phyloP scores from a whole-genome alignment of 2,113 vertebrate genomes.

The Anolis carolinensis region DNA sequence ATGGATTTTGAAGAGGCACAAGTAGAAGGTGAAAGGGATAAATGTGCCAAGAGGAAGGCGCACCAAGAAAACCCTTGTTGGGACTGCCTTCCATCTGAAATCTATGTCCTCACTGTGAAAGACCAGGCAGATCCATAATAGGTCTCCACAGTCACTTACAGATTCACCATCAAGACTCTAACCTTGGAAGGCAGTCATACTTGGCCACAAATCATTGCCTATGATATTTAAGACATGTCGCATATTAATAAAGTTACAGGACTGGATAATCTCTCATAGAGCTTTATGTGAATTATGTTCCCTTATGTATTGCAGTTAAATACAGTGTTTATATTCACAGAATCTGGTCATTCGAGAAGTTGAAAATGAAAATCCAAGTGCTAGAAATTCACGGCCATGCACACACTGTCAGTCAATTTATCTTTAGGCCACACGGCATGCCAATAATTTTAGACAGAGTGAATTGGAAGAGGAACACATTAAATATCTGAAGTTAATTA shows the following conservation, averaged over 20 bases:
- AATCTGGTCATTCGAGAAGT: slow-evolving; percentile 12
- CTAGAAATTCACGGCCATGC: slow-evolving; percentile 33
- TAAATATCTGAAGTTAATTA: slow-evolving; percentile 51
- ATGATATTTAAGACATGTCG: background rate
- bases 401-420: slow-evolving; percentile 20
- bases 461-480: slow-evolving; percentile 34
- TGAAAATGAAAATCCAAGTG: background rate
- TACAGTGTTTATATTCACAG: background rate
- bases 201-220: no score
- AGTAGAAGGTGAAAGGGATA: no score
- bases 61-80: no score
- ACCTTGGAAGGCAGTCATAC: no score
- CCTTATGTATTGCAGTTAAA: background rate
- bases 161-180: no score
- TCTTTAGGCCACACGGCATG: slow-evolving; percentile 18
- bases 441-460: slow-evolving; percentile 42
- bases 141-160: no score
- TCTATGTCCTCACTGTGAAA: no score
- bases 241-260: background rate
- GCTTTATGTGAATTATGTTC: background rate
- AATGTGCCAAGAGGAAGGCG: no score
- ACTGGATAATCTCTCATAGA: background rate
- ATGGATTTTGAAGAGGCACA: no score
- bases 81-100: no score
- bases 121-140: no score